Conservation (phyloP, 2,888 invertebrate species). For the Penaeus monodon region DNA sequence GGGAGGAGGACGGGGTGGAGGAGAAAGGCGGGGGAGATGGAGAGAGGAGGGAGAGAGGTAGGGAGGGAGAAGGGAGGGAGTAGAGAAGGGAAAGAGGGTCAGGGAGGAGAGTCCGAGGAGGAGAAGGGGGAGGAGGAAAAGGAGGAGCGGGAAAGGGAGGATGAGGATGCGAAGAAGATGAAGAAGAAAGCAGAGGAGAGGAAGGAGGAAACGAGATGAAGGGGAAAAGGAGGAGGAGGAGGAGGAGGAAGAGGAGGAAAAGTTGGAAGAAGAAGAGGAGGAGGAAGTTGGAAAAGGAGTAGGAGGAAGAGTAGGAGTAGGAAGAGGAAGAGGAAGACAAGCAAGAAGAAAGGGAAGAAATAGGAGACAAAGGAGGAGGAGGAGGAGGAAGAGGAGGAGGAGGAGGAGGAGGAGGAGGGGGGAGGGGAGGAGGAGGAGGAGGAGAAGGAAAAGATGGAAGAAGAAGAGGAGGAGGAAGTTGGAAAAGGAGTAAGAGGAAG, state of each 20-base stretch:
- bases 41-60: no score
- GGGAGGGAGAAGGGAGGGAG: background rate
- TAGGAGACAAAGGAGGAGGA: background rate
- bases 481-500: no score
- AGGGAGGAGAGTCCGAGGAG: background rate
- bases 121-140: background rate
- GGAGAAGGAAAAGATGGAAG: no score
- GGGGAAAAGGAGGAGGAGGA: background rate
- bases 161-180: background rate
- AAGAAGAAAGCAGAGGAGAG: background rate
- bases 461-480: background rate
- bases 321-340: background rate
- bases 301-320: background rate
- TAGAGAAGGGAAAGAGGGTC: background rate
- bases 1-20: background rate
- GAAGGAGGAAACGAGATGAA: background rate
- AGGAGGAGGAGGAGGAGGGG: background rate
- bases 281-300: no score
- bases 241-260: no score
- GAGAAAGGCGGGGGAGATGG: no score
- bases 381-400: background rate
- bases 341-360: no score
- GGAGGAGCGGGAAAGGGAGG: background rate
- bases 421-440: no score
- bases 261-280: no score